phyloP scores from a whole-genome alignment of 2,888 invertebrate species.

The Dicranocentrus wangi region DNA sequence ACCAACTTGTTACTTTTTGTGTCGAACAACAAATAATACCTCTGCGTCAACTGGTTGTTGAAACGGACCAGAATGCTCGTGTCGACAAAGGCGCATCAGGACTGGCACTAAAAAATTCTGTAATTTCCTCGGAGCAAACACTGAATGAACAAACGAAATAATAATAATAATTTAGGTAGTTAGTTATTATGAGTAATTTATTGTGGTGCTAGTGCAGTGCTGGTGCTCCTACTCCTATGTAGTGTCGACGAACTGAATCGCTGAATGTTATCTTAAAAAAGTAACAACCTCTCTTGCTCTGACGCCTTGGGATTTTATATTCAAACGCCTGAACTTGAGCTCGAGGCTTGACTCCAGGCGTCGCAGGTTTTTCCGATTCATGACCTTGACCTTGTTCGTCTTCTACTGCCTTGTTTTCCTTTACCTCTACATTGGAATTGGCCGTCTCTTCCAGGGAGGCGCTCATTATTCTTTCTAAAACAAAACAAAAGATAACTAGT shows the following conservation, averaged over 20 bases:
- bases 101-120: constrained; percentile 94
- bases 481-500: no score
- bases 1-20: no score
- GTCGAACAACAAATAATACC: no score
- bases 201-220: no score
- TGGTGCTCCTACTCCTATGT: no score
- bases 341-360: constrained; percentile 9
- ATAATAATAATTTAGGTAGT: neutral
- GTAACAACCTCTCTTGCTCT: constrained; percentile 24
- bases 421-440: no score
- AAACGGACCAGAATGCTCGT: constrained; percentile 76
- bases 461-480: no score
- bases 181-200: neutral
- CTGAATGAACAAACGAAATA: constrained; percentile 74
- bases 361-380: constrained; percentile 13
- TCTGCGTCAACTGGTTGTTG: constrained; percentile 49
- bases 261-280: neutral
- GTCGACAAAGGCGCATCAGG: constrained; percentile 90
- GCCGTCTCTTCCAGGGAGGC: no score
- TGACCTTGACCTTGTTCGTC: neutral
- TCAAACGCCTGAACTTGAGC: constrained; percentile 36
- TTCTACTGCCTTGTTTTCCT: neutral
- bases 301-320: constrained; percentile 45
- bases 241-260: no score
- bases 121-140: constrained; percentile 94